Evolutionary conservation across 2,113 vertebrate genomes (phyloP), one percentile per base, ranked within the genome.

Genomic region (Aplodontia rufa): DNA sequence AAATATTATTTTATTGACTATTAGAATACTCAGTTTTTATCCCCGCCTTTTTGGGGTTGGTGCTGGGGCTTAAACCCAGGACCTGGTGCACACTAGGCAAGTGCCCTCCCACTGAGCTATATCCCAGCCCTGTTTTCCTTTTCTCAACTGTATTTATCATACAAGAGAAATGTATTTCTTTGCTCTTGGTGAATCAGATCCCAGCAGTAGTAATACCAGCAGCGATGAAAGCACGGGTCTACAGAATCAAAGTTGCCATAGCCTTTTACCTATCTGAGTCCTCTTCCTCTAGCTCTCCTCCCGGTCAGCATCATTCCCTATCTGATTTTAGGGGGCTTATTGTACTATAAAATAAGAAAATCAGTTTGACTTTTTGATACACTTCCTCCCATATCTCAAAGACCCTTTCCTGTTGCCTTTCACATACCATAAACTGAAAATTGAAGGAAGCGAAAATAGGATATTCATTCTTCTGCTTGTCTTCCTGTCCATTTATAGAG

Each of bases 81-180:
- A 30, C 30, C 80, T 82, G 9, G 26, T 64, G 3, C 3, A 42
- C 64, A 71, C 37, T 42, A 13, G 28, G 42, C 19, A 42, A 26
- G 19, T 26, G 11, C 40, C 53, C 28, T 92, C 47, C 47, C 37
- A 26, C 30, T 45, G 2, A 53, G 11, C 40, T 58, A 7, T n/a
- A 68, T 26, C 40, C 32, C 37, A 78, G 30, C 16, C 49, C 47
- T 74, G 11, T 68, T 94, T 96, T 81, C 37, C 19, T 30, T 49
- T 89, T 96, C 64, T 76, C 79, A 89, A 60, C 60, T 7, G 1
- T 49, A 64, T 94, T 90, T 92, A 64, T 90, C 20, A 5, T 68
- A 35, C 28, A 82, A 55, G 32, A 90, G 58, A 82, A 92, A 62
- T 51, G 12, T 10, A 45, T 78, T 87, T 75, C 40, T 96, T 87